Percentiles rank a stretch among this genome's conserved stretches.
Conservation (phyloP, 1,140 invertebrate species). For the Mizuhopecten yessoensis region DNA sequence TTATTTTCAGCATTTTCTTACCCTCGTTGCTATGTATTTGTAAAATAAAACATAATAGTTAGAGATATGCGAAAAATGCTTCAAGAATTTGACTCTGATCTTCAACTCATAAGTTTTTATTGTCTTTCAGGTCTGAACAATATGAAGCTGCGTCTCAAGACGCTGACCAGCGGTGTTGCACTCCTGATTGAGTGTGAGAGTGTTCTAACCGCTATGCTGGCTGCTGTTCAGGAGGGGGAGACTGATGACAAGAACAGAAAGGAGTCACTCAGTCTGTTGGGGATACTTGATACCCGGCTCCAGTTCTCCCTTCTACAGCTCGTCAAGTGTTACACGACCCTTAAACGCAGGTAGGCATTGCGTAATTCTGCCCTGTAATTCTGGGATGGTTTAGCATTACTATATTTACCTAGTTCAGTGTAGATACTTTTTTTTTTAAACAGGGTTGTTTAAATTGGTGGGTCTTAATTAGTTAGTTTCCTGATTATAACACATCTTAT, state of each 20-base stretch:
- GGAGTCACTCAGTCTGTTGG: slow-evolving; percentile 71
- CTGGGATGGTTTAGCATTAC: too few species aligned
- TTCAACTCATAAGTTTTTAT: too few species aligned
- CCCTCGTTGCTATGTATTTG: too few species aligned
- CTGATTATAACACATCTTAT: too few species aligned
- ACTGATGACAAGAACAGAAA: slow-evolving; percentile 56
- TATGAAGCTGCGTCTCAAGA: slow-evolving; percentile 50
- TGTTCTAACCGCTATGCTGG: slow-evolving; percentile 63
- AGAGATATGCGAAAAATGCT: too few species aligned
- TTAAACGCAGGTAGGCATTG: slow-evolving; percentile 57
- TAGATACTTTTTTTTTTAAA: too few species aligned
- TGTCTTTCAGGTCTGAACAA: slow-evolving; percentile 58
- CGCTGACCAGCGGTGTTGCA: slow-evolving; percentile 44
- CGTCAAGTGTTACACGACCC: slow-evolving; percentile 56
- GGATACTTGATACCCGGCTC: slow-evolving; percentile 62
- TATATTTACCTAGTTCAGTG: too few species aligned
- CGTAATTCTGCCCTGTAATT: neutral
- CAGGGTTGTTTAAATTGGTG: too few species aligned
- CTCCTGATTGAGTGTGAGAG: slow-evolving; percentile 52
- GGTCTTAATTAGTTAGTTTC: too few species aligned
- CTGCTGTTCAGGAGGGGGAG: slow-evolving; percentile 60
- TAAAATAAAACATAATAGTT: too few species aligned
- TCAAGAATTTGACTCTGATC: too few species aligned
- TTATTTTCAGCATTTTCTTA: too few species aligned
- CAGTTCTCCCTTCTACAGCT: slow-evolving; percentile 64